Evolutionary conservation across 2,113 vertebrate species (phyloP).

Genomic region (Triplophysa siluroides): DNA sequence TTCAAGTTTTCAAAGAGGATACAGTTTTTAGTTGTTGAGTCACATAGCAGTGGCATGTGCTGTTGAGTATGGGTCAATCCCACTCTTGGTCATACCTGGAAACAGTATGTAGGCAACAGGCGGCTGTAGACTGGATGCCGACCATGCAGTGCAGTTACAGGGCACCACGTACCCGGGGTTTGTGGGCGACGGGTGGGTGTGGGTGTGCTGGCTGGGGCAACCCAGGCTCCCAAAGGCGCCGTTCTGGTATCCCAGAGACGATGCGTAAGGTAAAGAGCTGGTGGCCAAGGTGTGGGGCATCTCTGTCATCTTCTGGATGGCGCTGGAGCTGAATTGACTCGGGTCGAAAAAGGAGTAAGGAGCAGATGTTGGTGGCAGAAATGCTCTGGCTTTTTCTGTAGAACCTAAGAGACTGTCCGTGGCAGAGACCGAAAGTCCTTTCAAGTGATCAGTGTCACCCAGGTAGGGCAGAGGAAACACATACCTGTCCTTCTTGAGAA

Average conservation of each 20-base stretch:
- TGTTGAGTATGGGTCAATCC: conserved; percentile 97
- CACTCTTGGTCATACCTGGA: conserved; percentile 99
- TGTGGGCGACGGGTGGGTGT: conserved; percentile 98
- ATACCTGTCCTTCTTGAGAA: conserved; percentile 99
- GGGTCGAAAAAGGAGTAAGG: conserved; percentile 98
- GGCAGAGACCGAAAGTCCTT: conserved; percentile 91
- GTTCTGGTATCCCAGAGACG: conserved; percentile 98
- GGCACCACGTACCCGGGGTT: conserved; percentile 99
- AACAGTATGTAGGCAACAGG: conserved; percentile 99
- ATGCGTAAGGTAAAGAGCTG: conserved; percentile 93
- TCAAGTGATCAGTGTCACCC: conserved; percentile 95
- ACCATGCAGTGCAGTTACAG: conserved; percentile 99
- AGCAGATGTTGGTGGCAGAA: conserved; percentile 90
- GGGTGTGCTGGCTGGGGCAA: conserved; percentile 97
- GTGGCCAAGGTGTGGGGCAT: conserved; percentile 95
- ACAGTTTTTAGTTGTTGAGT: conserved; percentile 52
- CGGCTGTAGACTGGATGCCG: conserved; percentile 96
- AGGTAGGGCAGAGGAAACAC: conserved; percentile 99
- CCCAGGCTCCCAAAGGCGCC: conserved; percentile 94
- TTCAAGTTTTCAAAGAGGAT: conserved; percentile 46
- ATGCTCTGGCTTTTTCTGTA: conserved; percentile 93
- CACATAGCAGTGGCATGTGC: conserved; percentile 96
- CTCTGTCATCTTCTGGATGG: conserved; percentile 98
- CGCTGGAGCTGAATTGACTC: conserved; percentile 94
- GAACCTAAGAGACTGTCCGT: conserved; percentile 89